Percentiles rank a stretch among this genome's conserved stretches.
Evolutionary conservation across 2,888 invertebrate genomes (phyloP).

Genomic region (Hartigia nigra): DNA sequence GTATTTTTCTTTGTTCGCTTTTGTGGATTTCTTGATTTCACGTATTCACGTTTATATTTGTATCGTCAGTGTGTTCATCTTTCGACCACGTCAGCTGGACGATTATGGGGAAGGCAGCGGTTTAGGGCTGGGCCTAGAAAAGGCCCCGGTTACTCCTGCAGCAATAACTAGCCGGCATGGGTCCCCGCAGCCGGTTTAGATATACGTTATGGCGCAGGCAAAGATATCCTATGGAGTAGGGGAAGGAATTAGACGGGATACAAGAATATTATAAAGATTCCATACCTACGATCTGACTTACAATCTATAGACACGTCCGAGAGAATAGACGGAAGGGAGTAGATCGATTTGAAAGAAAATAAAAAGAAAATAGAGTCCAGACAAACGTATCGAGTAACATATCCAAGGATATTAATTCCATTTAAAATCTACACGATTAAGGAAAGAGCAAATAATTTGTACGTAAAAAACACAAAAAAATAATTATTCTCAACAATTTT

Average conservation of each 20-base stretch:
- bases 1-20: background rate
- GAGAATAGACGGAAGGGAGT: conserved; percentile 1
- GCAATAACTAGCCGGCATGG: background rate
- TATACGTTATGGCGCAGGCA: background rate
- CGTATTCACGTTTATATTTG: background rate
- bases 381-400: conserved; percentile 42
- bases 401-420: background rate
- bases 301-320: background rate
- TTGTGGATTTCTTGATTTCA: background rate
- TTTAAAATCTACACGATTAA: background rate
- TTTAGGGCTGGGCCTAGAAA: background rate
- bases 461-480: too few relatives aligned
- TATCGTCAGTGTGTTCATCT: background rate
- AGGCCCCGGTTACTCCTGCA: background rate
- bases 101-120: conserved; percentile 4
- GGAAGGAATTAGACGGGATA: background rate
- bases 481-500: background rate
- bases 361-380: conserved; percentile 41
- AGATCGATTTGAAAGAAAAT: conserved; percentile 26
- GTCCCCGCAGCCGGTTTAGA: conserved; percentile 3
- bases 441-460: too few relatives aligned
- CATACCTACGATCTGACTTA: background rate
- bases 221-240: background rate
- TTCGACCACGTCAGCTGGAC: background rate
- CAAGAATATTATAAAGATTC: conserved; percentile 1